Percentiles rank a stretch among this genome's conserved stretches.
Conservation (phyloP, 2,797 vertebrate genomes). For the Myiothlypis chrysogaster region DNA sequence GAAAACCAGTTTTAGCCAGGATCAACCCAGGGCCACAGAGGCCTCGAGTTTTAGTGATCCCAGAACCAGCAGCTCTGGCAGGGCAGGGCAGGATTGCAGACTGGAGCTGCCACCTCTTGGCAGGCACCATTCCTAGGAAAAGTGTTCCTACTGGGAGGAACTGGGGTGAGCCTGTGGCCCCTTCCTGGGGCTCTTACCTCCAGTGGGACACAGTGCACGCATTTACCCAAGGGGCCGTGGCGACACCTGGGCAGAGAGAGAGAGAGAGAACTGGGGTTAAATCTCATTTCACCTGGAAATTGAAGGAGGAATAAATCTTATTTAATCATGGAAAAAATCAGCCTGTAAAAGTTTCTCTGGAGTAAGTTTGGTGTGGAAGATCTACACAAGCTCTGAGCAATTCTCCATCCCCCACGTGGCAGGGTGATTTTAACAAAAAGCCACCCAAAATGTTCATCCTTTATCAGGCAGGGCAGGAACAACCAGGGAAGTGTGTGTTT, state of each 20-base stretch:
- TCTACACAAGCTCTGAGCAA: not conserved
- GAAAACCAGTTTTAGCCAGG: not conserved
- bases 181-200: constrained; percentile 82
- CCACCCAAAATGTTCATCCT: not conserved
- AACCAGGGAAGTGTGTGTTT: not conserved
- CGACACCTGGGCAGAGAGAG: constrained; percentile 83
- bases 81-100: not conserved
- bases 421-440: not conserved
- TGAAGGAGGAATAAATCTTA: not conserved
- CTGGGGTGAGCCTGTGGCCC: not conserved
- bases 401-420: accelerated
- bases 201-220: constrained; percentile 94
- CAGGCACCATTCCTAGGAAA: not conserved
- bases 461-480: not conserved
- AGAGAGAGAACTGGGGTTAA: not conserved
- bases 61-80: not conserved
- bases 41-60: not conserved
- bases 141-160: not conserved
- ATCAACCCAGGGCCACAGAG: not conserved
- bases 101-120: not conserved
- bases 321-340: not conserved
- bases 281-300: not conserved
- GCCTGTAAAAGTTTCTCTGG: too few species aligned
- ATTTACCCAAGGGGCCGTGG: constrained; percentile 92
- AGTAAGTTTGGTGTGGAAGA: not conserved